Evolutionary conservation across 2,797 vertebrate genomes (phyloP), one percentile per base, ranked within the genome.

Genomic region (Anabacerthia variegaticeps): DNA sequence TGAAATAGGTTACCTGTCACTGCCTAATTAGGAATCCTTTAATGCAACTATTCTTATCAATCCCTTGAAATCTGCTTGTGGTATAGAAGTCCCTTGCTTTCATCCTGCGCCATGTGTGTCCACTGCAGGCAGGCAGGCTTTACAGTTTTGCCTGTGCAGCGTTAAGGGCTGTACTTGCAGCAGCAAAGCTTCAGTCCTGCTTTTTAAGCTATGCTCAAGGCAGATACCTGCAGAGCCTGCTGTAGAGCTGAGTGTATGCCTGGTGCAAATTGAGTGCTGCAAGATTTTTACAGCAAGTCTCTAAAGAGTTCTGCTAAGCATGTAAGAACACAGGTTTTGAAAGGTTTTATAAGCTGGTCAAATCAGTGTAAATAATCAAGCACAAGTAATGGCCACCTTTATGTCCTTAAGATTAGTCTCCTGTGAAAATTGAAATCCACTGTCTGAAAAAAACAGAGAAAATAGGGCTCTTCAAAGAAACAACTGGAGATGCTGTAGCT

Each of bases 351-450:
- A 78, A 82, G 28, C 66, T 73, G 43, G 34, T 66, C 62, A 73
- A 39, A 90, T 81, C 92, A 54, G 41, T 75, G 62, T 56, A 81
- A 95, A 90, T 63, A 87, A 76, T 34, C 67, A 85, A 77, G 58
- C 54, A 86, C 89, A 83, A 82, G 37, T 44, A 92, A 78, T 12
- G 41, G 36, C 20, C 32, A 52, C 82, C 30, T 75, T 72, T 52
- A 55, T 7, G 14, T 52, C 36, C 59, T 66, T 3, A 6, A 48
- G 37, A 75, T 74, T 39, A 85, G 41, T 48, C 20, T 11, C 68
- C 61, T 67, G 51, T 0, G 1, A 93, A 59, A 88, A 80, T 3
- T 51, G 41, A 88, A 89, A 66, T 49, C 15, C 12, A 4, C 20
- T 85, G 19, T 49, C 62, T 51, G 6, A 81, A 82, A 68, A 67